Evolutionary conservation across 30 jellyfish, hydroid and myxozoan species (phyloP), one percentile per base, ranked within the genome.

Genomic region (Aurelia sp.): DNA sequence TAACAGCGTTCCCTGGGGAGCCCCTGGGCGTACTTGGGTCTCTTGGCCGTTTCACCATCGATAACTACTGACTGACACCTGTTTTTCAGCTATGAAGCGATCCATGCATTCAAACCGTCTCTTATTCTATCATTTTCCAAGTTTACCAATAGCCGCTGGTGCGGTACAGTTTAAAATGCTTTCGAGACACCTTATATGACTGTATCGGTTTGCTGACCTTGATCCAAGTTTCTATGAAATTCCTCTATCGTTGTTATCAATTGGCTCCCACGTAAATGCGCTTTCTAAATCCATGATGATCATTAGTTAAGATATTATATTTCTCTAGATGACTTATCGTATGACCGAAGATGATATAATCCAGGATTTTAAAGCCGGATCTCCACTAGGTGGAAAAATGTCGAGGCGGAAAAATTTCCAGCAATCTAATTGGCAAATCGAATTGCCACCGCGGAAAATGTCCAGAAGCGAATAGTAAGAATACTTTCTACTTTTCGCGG

Each of bases 61-160:
- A 70, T 70, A 16, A 70, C 81, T 15, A 70, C 81, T 15, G 81
- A 15, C 81, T 70, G 81, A 4, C 81, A 15, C 76, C 81, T 21
- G 15, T 70, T 70, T 15, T 17, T 70, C 70, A 70, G 40, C 81
- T 76, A 4, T 44, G 65, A 12, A 70, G 48, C 33, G 23, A 33
- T 70, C 81, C 66, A 1, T 70, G 48, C 40, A 15, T 70, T 65
- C 48, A 20, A 12, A 12, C 48, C 30, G 21, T 30, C 48, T 65
- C 75, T 65, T 21, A 65, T 65, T 12, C 75, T 22, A 30, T 65
- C 21, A 65, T 65, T 21, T 65, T 65, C 3, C 48, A 65, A 30
- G 1, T 65, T 65, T 3, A 20, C 2, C 18, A 65, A 65, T 19
- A 65, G 75, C 75, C 75, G 37, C 75, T 65, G 75, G 75, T 3